Evolutionary conservation across 1,140 invertebrate genomes (phyloP).

Genomic region (Phenacoccus solenopsis): DNA sequence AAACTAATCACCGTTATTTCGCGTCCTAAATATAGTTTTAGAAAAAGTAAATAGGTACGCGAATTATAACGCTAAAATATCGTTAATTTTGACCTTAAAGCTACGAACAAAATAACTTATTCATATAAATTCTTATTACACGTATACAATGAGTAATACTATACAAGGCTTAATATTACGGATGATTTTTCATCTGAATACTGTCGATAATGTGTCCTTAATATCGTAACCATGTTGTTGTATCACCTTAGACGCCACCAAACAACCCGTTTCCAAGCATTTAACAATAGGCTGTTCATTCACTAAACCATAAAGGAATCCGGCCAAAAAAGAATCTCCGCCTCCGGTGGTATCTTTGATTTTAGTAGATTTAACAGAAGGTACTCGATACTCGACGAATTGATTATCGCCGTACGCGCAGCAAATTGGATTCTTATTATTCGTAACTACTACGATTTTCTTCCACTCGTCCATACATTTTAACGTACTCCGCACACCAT

Average conservation of each 20-base stretch:
- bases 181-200: neutral
- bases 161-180: too few relatives aligned
- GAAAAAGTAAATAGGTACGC: too few relatives aligned
- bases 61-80: too few relatives aligned
- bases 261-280: neutral
- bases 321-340: slow-evolving; percentile 9
- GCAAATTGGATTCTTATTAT: neutral
- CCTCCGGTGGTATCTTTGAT: neutral
- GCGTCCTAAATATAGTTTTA: too few relatives aligned
- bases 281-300: neutral
- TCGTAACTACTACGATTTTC: neutral
- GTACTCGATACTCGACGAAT: neutral
- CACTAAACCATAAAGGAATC: neutral
- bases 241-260: neutral
- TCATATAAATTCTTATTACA: too few relatives aligned
- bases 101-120: too few relatives aligned
- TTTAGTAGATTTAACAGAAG: neutral
- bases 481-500: neutral
- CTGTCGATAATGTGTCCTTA: neutral
- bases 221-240: neutral
- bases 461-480: neutral
- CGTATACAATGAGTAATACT: too few relatives aligned
- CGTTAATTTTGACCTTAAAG: too few relatives aligned
- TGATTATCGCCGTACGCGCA: neutral
- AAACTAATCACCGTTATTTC: too few relatives aligned